Evolutionary conservation across 2,888 invertebrate species (phyloP).

Genomic region (Trissolcus japonicus): DNA sequence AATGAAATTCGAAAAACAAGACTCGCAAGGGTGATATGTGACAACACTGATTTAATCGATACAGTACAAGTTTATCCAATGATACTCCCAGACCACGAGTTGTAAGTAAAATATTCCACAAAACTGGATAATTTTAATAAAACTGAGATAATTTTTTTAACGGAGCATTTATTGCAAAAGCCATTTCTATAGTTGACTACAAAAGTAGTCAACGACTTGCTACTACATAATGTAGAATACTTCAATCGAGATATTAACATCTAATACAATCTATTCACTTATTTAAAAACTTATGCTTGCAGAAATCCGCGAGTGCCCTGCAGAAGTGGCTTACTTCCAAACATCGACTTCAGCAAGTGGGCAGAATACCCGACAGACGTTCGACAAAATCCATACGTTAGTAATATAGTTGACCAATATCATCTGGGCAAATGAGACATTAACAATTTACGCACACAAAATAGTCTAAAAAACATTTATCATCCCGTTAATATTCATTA

Average conservation of each 20-base stretch:
- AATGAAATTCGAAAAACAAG: slow-evolving; percentile 88
- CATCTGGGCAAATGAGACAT: slow-evolving; percentile 71
- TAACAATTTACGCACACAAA: slow-evolving; percentile 20
- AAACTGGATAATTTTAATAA: slow-evolving; percentile 2
- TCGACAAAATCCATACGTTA: slow-evolving; percentile 82
- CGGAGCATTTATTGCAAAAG: slow-evolving; percentile 60
- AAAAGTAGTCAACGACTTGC: slow-evolving; percentile 58
- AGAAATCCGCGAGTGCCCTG: slow-evolving; percentile 96
- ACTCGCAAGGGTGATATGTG: slow-evolving; percentile 90
- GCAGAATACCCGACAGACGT: slow-evolving; percentile 81
- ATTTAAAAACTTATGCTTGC: slow-evolving; percentile 66
- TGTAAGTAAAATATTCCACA: slow-evolving; percentile 81
- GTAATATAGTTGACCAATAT: slow-evolving; percentile 80
- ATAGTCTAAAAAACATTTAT: slow-evolving; percentile 53
- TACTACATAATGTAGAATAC: slow-evolving; percentile 59
- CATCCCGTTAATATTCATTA: slow-evolving; percentile 23
- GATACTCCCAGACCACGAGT: slow-evolving; percentile 94
- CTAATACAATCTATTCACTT: slow-evolving; percentile 59
- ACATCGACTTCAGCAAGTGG: slow-evolving; percentile 93
- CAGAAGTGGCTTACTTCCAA: slow-evolving; percentile 90
- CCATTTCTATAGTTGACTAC: slow-evolving; percentile 57
- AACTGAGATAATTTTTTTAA: slow-evolving; percentile 37
- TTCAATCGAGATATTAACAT: slow-evolving; percentile 59
- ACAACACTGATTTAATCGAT: slow-evolving; percentile 94
- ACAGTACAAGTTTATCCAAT: slow-evolving; percentile 94